Percentiles rank a stretch among this genome's conserved stretches.
Evolutionary conservation across 2,888 invertebrate genomes (phyloP).

Genomic region (Tillus elongatus): DNA sequence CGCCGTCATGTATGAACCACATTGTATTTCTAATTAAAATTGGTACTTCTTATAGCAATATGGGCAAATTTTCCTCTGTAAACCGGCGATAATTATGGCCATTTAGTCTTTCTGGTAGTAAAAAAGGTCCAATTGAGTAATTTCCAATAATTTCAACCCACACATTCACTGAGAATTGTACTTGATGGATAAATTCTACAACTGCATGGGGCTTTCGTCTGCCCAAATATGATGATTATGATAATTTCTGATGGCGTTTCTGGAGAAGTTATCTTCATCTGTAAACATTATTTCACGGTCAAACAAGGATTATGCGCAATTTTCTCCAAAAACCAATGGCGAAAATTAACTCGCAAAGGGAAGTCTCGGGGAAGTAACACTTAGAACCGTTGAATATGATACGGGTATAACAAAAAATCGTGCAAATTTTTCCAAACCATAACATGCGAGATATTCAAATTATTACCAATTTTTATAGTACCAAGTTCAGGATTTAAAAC

Average conservation of each 20-base stretch:
- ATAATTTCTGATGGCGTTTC: not conserved
- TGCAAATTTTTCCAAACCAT: no score
- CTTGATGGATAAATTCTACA: not conserved
- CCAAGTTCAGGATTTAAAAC: no score
- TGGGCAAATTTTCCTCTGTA: no score
- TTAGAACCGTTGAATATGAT: no score
- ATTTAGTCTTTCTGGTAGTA: not conserved
- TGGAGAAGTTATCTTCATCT: not conserved
- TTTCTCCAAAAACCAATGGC: constrained; percentile 1
- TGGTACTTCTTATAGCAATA: no score
- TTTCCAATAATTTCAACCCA: not conserved
- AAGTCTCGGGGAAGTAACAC: no score
- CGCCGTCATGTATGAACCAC: no score
- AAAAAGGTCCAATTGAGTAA: not conserved
- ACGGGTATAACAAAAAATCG: no score
- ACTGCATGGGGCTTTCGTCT: not conserved
- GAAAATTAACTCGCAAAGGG: no score
- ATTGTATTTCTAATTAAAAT: no score
- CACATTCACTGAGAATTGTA: not conserved
- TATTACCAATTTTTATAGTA: no score
- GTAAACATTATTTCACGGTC: not conserved
- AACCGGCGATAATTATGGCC: constrained; percentile 1
- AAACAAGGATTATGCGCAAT: not conserved
- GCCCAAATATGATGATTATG: constrained; percentile 1
- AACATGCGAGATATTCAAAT: no score